phyloP scores from a whole-genome alignment of 1,140 invertebrate species.

The Cydia pomonella region DNA sequence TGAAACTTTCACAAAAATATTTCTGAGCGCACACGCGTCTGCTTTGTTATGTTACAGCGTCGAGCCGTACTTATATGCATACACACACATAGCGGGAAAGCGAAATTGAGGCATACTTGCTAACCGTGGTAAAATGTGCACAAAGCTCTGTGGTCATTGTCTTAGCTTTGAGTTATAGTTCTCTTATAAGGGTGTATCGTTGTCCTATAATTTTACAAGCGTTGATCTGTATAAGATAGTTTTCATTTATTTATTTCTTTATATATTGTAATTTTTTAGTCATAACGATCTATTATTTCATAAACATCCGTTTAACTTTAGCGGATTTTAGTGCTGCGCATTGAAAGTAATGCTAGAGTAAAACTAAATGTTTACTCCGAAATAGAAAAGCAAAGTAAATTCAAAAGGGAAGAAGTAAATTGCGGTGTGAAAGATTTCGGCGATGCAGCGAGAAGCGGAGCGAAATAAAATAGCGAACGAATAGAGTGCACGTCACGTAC shows the following conservation, averaged over 20 bases:
- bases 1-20: constrained; percentile 78
- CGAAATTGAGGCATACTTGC: constrained; percentile 41
- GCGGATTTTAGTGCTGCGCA: neutral
- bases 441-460: constrained; percentile 50
- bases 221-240: too few species aligned
- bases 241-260: neutral
- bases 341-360: constrained; percentile 32
- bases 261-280: neutral
- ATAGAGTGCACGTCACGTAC: constrained; percentile 59
- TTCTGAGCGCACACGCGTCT: constrained; percentile 60
- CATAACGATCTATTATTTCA: neutral
- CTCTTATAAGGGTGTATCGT: too few species aligned
- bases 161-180: neutral
- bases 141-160: neutral
- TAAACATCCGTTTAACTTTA: neutral
- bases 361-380: constrained; percentile 6
- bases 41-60: constrained; percentile 62
- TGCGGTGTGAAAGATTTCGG: constrained; percentile 50
- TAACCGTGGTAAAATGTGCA: constrained; percentile 18
- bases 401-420: constrained; percentile 37
- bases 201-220: too few species aligned
- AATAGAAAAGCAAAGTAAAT: constrained; percentile 36
- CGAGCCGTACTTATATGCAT: constrained; percentile 42
- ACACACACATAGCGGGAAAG: constrained; percentile 37
- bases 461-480: constrained; percentile 58